A percentile compares a stretch with the other conserved stretches of the same genome.
Evolutionary conservation across 2,113 vertebrate genomes (phyloP).

Genomic region (Albula glossodonta): DNA sequence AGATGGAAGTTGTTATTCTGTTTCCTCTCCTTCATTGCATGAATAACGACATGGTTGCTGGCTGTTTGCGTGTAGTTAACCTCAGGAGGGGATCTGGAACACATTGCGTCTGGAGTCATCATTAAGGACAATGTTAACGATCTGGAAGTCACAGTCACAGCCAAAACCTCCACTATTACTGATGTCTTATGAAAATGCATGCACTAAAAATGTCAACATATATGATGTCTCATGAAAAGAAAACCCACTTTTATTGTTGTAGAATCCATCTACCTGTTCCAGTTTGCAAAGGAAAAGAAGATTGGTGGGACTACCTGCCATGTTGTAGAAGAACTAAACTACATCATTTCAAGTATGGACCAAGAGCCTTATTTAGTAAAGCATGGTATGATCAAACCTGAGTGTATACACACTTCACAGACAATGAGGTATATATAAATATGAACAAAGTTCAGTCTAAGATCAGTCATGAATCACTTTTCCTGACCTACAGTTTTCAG

Average conservation of each 20-base stretch:
- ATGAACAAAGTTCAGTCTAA: background rate
- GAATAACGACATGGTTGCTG: background rate
- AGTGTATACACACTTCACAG: background rate
- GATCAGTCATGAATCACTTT: background rate
- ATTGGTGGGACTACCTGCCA: no score
- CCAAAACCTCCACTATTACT: background rate
- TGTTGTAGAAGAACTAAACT: no score
- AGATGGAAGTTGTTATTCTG: background rate
- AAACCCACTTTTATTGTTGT: no score
- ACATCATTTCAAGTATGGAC: background rate
- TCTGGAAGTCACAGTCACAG: background rate
- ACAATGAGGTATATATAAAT: background rate
- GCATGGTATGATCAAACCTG: background rate
- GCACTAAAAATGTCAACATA: background rate
- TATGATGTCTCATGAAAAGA: no score
- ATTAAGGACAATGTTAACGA: background rate
- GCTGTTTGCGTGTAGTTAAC: background rate
- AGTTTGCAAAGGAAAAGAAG: no score
- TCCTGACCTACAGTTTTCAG: background rate
- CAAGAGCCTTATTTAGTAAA: background rate
- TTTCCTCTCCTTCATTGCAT: background rate
- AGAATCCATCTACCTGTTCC: no score
- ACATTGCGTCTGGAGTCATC: background rate
- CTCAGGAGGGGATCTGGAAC: background rate
- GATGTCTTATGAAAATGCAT: background rate